Percentiles rank a stretch among this genome's conserved stretches.
These are phyloP conservation scores for Netelia melanura DNA, from an alignment of 2,888 invertebrate genomes.

Conservation along the genomic window DNA sequence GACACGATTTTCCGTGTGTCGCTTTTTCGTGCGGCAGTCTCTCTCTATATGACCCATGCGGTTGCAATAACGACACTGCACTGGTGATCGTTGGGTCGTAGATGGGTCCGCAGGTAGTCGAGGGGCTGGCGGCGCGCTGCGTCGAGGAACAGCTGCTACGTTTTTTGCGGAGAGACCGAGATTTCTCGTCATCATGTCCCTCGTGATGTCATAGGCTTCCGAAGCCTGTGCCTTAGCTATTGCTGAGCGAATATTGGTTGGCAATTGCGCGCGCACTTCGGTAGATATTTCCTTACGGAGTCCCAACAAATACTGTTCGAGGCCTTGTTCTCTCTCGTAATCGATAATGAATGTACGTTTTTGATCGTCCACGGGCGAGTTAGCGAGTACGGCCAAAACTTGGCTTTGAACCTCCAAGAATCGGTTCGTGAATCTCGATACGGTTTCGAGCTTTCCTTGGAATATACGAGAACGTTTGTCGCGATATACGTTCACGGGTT, in stretches of 20 bases:
- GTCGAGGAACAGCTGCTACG: not conserved
- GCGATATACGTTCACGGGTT: slow-evolving; percentile 8
- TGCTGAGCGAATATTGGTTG: not conserved
- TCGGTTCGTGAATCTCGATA: slow-evolving; percentile 27
- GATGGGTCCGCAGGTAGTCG: not conserved
- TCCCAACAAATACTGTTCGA: slow-evolving; percentile 33
- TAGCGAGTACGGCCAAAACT: not conserved
- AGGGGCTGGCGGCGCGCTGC: not conserved
- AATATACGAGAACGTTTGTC: slow-evolving; percentile 15
- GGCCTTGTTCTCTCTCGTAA: slow-evolving; percentile 13
- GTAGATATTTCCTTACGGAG: slow-evolving; percentile 24
- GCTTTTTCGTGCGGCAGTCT: slow-evolving; percentile 1
- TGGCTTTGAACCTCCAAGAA: slow-evolving; percentile 23
- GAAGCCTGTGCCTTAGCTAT: slow-evolving; percentile 28
- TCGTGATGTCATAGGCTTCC: slow-evolving; percentile 19
- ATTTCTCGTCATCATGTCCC: slow-evolving; percentile 31
- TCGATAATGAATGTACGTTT: not conserved
- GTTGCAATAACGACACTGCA: not conserved
- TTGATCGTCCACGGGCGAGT: not conserved
- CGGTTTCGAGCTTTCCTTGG: slow-evolving; percentile 13
- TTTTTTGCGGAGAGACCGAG: not conserved
- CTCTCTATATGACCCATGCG: not conserved
- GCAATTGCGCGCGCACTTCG: slow-evolving; percentile 5
- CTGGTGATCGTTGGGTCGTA: not conserved
- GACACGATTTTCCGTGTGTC: not conserved